Evolutionary conservation across 1,140 invertebrate genomes (phyloP).

Genomic region (Fopius arisanus): DNA sequence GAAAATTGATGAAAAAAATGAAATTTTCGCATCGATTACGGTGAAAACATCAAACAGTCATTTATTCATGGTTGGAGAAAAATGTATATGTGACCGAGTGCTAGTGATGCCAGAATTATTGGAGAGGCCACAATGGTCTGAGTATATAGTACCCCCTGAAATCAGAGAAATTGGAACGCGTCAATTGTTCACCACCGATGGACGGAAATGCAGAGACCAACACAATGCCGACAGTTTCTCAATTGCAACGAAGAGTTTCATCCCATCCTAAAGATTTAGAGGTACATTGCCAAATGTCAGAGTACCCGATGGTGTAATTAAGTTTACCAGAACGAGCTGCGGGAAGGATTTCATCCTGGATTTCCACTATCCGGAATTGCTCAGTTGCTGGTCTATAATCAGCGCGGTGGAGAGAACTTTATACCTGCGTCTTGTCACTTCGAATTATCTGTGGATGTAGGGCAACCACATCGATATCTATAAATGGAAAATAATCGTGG

Average conservation of each 20-base stretch:
- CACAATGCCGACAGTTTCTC: slow-evolving; percentile 8
- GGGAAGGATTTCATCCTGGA: not conserved
- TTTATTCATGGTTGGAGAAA: not conserved
- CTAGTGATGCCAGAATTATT: too few species aligned
- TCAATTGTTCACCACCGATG: slow-evolving; percentile 8
- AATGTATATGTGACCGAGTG: too few species aligned
- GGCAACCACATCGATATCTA: too few species aligned
- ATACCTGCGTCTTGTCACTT: not conserved
- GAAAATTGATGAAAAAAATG: not conserved
- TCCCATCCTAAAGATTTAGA: slow-evolving; percentile 46
- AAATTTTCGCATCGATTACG: not conserved
- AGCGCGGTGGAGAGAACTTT: not conserved
- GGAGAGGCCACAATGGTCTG: too few species aligned
- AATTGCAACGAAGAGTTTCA: slow-evolving; percentile 9
- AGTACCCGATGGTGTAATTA: slow-evolving; percentile 48
- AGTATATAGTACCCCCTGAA: not conserved
- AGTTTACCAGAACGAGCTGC: slow-evolving; percentile 45
- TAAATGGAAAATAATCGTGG: too few species aligned
- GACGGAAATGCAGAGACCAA: slow-evolving; percentile 12
- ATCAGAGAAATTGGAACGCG: slow-evolving; percentile 8
- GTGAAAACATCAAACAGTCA: not conserved
- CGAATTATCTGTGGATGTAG: not conserved
- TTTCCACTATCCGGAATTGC: slow-evolving; percentile 2
- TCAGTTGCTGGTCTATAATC: not conserved
- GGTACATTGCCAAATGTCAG: slow-evolving; percentile 52